Base-by-base conservation (phyloP, 2,888 invertebrate species). In the Bellardia bayeri region DNA sequence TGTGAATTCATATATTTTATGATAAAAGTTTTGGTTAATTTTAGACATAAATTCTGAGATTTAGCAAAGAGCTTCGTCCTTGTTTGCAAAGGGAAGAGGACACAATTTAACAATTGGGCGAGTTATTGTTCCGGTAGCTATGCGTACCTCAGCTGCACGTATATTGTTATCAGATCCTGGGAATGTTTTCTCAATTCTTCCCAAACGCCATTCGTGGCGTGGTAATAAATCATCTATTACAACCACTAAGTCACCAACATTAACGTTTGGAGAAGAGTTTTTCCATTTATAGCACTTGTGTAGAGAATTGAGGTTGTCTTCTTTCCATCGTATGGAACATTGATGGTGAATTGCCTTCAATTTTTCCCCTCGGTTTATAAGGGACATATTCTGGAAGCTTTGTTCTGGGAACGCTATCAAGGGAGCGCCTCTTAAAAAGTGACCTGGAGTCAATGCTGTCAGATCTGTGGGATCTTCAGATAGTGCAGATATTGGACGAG, bases 281-380 rank as follows among this genome's bases (percentile, higher is more conserved):
- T n/a, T 54, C 51, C 51, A 54, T n/a, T 54, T 54, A n/a, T 14
- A n/a, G 6, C 51, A n/a, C 13, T 54, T 54, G 14, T 54, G 51
- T 54, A 45, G 45, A 11, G 45, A 45, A 2, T 45, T 45, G 2
- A 45, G 13, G 11, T 45, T 11, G 45, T 45, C 51, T n/a, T 54
- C 51, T n/a, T 54, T 54, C n/a, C 51, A 54, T 54, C 51, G 14
- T 54, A 54, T 54, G 51, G 51, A 54, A 54, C 14, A 54, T 54
- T n/a, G 14, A 54, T 54, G 51, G 13, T 54, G 51, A 6, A 54
- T 54, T 54, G 51, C 51, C n/a, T 54, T 54, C 13, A 54, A 54
- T n/a, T 54, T 54, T 54, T 45, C 45, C 45, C 45, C 11, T 45
- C 13, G 9, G 3, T 45, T 45, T 45, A 45, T 45, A 13, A 45